Base-by-base conservation (phyloP, 2,888 invertebrate species). In the Drosophila prolongata region DNA sequence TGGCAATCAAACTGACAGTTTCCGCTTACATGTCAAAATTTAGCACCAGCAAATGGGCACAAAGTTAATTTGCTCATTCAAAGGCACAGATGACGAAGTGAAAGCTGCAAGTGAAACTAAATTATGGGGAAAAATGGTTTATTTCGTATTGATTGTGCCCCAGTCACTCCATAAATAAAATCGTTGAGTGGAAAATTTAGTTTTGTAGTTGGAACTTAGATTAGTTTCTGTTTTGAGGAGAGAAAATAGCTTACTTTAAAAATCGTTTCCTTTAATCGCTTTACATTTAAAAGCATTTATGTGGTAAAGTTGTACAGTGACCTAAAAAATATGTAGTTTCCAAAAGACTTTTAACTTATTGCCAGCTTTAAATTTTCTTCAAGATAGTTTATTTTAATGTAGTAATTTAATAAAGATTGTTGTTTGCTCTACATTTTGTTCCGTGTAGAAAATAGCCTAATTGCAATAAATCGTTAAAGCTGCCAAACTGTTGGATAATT, bases 1-100 rank as follows among this genome's bases (percentile, higher is more conserved):
- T 54, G 66, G 69, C 54, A 68, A 37, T 66, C 66, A 68, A 68
- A 27, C 38, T 47, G 68, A 6, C 68, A 40, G 40, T 49, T 13
- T 13, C 9, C 42, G 49, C 14, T 52, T 11, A 11, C 34, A 24
- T 38, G 68, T 38, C 69, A 53, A 38, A 66, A 68, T 68, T 10
- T 35, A 35, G 46, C 46, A 40, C 37, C 40, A 38, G 11, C 24
- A 35, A 46, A 47, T 14, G 40, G 34, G 37, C 34, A 62, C 62
- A 61, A 64, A 61, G 46, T 68, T 34, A 44, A 67, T 34, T 66
- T 46, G 52, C 11, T 27, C 44, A 34, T 24, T 46, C 67, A 50
- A 44, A 43, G 14, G 43, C 13, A 35, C 38, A 27, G 38, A 27
- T 37, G 5, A 14, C 3, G 16, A 52, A 40, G 53, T n/a, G 16